Evolutionary conservation across 1,140 invertebrate species (phyloP).

Genomic region (Plectus sambesii): DNA sequence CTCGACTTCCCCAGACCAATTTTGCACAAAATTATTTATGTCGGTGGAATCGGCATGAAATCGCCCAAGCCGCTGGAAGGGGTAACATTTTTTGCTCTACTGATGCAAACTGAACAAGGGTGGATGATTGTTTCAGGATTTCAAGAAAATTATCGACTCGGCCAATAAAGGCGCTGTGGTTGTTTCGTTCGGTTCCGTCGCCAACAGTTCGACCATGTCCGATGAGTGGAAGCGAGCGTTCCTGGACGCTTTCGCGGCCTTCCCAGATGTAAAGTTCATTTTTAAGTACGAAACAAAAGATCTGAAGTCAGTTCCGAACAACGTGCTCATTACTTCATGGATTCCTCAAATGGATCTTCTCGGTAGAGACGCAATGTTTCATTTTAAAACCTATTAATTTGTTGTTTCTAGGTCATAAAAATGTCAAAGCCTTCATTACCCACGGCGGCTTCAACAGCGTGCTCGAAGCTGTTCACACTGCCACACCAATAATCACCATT

Average conservation of each 20-base stretch:
- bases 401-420: slow-evolving; percentile 36
- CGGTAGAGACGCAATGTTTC: slow-evolving; percentile 1
- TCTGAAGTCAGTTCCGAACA: too few relatives aligned
- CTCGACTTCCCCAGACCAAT: slow-evolving; percentile 25
- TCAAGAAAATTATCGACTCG: background rate
- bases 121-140: background rate
- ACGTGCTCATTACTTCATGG: slow-evolving; percentile 18
- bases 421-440: slow-evolving; percentile 43
- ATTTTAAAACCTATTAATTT: too few relatives aligned
- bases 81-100: slow-evolving; percentile 1
- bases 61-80: slow-evolving; percentile 12
- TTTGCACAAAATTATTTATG: slow-evolving; percentile 23
- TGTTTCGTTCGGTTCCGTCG: slow-evolving; percentile 17
- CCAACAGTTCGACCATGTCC: slow-evolving; percentile 10
- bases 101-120: too few relatives aligned
- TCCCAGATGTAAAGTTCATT: slow-evolving; percentile 16
- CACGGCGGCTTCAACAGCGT: slow-evolving; percentile 50
- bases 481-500: slow-evolving; percentile 49
- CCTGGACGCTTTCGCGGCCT: slow-evolving; percentile 9
- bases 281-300: slow-evolving; percentile 22
- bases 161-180: slow-evolving; percentile 12
- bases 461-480: slow-evolving; percentile 49
- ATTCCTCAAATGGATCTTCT: slow-evolving; percentile 21
- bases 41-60: slow-evolving; percentile 21
- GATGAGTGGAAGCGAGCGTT: background rate